Conservation (phyloP, 2,888 invertebrate species). For the Lithodes maja region DNA sequence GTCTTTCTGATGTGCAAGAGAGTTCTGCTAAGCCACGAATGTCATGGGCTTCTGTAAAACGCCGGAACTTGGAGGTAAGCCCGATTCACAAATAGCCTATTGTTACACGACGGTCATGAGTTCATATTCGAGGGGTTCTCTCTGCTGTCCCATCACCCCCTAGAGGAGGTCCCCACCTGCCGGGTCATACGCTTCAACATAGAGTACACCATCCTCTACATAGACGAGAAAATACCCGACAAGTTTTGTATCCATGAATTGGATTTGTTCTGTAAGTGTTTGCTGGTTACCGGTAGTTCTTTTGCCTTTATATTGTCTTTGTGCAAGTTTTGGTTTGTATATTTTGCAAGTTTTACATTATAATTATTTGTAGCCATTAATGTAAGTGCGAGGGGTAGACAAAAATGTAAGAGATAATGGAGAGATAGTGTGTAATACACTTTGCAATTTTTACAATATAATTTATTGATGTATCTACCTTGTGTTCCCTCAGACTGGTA, state of each 20-base stretch:
- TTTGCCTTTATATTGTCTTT: not conserved
- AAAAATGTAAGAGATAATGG: not conserved
- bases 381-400: not conserved
- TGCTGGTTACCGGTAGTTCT: not conserved
- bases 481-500: constrained; percentile 88
- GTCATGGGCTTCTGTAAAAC: too few species aligned
- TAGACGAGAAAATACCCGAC: constrained; percentile 92
- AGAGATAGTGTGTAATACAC: too few species aligned
- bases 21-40: too few species aligned
- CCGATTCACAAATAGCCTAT: too few species aligned
- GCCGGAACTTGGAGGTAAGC: too few species aligned
- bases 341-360: too few species aligned
- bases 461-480: too few species aligned
- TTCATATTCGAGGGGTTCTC: constrained; percentile 99
- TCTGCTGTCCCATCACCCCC: constrained; percentile 89
- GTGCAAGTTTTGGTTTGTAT: too few species aligned
- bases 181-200: constrained; percentile 96
- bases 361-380: not conserved
- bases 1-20: too few species aligned
- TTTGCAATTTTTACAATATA: too few species aligned
- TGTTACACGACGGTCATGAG: constrained; percentile 96
- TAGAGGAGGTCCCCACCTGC: constrained; percentile 89
- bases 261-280: constrained; percentile 86
- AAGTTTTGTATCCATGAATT: constrained; percentile 93
- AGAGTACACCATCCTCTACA: constrained; percentile 93